phyloP scores from a whole-genome alignment of 2,888 invertebrate species.

The Orthosia incerta region DNA sequence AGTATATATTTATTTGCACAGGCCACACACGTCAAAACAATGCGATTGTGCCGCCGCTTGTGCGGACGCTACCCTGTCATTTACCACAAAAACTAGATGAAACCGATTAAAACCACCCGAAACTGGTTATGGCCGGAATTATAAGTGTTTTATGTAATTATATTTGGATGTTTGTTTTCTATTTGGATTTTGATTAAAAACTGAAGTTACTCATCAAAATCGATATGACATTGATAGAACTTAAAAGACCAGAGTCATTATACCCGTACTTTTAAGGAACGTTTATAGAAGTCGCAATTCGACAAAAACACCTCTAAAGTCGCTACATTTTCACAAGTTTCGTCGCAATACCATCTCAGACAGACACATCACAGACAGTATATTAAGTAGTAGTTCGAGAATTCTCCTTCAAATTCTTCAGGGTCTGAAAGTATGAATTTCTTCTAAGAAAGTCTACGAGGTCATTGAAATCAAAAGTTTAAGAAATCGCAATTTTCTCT shows the following conservation, averaged over 20 bases:
- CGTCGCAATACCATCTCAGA: too few relatives aligned
- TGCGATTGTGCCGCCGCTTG: conserved; percentile 66
- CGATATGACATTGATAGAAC: background rate
- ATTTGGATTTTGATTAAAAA: background rate
- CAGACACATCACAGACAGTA: too few relatives aligned
- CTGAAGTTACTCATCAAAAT: background rate
- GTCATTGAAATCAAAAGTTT: background rate
- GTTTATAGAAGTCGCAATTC: too few relatives aligned
- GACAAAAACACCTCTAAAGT: too few relatives aligned
- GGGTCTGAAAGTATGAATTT: background rate
- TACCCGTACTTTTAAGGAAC: too few relatives aligned
- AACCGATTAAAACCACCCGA: conserved; percentile 77
- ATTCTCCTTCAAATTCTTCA: background rate
- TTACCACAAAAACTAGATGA: conserved; percentile 89
- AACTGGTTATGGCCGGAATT: conserved; percentile 57
- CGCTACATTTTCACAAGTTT: too few relatives aligned
- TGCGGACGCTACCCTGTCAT: conserved; percentile 75
- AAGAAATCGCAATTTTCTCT: background rate
- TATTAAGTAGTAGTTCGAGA: too few relatives aligned
- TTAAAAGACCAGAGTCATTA: too few relatives aligned
- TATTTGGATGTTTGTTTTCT: conserved; percentile 23
- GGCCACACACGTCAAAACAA: conserved; percentile 84
- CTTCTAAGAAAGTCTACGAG: too few relatives aligned
- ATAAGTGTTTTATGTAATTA: conserved; percentile 51
- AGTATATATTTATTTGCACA: conserved; percentile 86